Evolutionary conservation across 2,797 vertebrate genomes (phyloP), one percentile per base, ranked within the genome.

Genomic region (Oryzias sinensis): DNA sequence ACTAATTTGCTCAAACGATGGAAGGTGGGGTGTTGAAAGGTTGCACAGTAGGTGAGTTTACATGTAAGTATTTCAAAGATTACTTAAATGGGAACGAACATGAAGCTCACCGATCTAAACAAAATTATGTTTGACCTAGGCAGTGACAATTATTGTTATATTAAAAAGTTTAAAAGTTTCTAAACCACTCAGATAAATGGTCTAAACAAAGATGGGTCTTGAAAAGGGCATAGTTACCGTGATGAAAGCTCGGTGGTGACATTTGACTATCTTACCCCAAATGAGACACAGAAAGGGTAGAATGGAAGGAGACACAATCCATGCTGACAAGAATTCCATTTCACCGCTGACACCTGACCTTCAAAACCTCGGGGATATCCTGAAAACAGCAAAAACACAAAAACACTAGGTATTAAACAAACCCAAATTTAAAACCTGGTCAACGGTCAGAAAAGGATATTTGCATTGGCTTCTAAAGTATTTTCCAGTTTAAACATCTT

Each of bases 231-330:
- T 42, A 43, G 69, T 66, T 68, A 53, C 59, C 51, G 57, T 65
- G 75, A 70, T 49, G 56, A 70, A 49, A 60, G 60, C 63, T 74
- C 44, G 14, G 37, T 44, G 7, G 59, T 70, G 72, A 76, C 70
- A 82, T 79, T 72, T 75, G 72, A 74, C 67, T 72, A 58, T 76
- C 87, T 90, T 84, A 93, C 90, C 90, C 68, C 59, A 79, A 54
- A 88, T 76, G 65, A 86, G 54, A 69, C 74, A 68, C 24, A 87
- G 70, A 68, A 88, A 74, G 52, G 80, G 81, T 61, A 85, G 69
- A 56, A 68, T 58, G 37, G 63, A 81, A 69, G 72, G 59, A 56
- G 61, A 70, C 62, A 77, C 27, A 49, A 78, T 65, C 64, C 79
- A 71, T 43, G 68, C 53, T 65, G 86, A 84, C 70, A 81, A 74